Evolutionary conservation across 2,888 invertebrate genomes (phyloP).

Genomic region (Mythimna pallens): DNA sequence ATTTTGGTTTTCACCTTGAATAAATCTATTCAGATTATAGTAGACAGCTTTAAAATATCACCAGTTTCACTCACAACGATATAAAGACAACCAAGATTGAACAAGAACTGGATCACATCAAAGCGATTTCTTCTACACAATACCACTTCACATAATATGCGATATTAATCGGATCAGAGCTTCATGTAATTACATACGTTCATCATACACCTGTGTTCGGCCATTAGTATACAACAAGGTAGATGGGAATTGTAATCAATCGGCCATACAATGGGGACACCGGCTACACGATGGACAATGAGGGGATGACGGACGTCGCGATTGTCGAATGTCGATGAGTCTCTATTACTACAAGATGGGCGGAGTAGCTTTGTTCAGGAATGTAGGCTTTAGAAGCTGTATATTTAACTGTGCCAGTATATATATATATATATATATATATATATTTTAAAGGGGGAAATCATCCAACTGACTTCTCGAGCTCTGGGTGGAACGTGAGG

Average conservation of each 20-base stretch:
- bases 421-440: too few relatives aligned
- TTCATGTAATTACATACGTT: conserved; percentile 75
- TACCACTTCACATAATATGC: conserved; percentile 69
- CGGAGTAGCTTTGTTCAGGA: conserved; percentile 31
- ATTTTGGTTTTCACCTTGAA: too few relatives aligned
- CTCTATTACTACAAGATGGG: conserved; percentile 66
- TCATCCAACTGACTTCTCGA: too few relatives aligned
- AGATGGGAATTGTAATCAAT: conserved; percentile 83
- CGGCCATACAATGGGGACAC: conserved; percentile 77
- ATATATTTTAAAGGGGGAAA: too few relatives aligned
- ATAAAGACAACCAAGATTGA: background rate
- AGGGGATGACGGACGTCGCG: conserved; percentile 63
- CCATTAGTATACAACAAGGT: conserved; percentile 70
- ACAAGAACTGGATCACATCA: conserved; percentile 29
- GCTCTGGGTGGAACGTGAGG: too few relatives aligned
- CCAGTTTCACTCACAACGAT: background rate
- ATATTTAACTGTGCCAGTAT: too few relatives aligned
- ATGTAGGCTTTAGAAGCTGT: conserved; percentile 1
- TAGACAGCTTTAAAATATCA: background rate
- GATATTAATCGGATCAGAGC: conserved; percentile 79
- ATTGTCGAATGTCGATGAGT: conserved; percentile 63
- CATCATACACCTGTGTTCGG: conserved; percentile 63
- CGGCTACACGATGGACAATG: conserved; percentile 63
- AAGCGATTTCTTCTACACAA: conserved; percentile 43
- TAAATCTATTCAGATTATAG: too few relatives aligned